These are phyloP conservation scores for Cataglyphis rosenhaueri DNA, from an alignment of 2,888 invertebrate genomes.

Conservation along the genomic window DNA sequence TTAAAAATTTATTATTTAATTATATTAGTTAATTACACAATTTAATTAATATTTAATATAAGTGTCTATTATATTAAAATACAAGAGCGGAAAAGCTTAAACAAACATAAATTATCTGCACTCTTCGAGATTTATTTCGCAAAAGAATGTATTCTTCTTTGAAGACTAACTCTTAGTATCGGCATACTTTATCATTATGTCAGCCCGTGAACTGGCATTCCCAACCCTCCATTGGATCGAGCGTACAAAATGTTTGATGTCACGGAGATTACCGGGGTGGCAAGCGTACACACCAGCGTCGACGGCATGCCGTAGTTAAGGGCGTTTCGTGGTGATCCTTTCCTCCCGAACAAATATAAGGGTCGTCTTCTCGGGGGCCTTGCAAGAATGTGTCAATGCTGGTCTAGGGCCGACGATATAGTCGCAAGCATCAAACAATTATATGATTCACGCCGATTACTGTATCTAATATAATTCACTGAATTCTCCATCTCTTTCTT, in stretches of 20 bases:
- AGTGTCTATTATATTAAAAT: neutral
- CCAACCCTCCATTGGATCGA: conserved; percentile 2
- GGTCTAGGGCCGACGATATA: conserved; percentile 5
- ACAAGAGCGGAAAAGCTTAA: neutral
- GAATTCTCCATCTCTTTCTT: neutral
- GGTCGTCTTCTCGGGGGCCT: conserved; percentile 43
- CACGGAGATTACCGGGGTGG: conserved; percentile 53
- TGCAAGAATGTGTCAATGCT: conserved; percentile 38
- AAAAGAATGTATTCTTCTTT: conserved; percentile 27
- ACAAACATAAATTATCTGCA: conserved; percentile 5
- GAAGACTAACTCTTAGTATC: conserved; percentile 33
- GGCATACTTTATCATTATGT: conserved; percentile 46
- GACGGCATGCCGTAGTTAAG: conserved; percentile 54
- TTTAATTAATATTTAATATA: neutral
- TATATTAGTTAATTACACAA: neutral
- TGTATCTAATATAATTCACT: conserved; percentile 27
- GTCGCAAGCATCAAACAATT: conserved; percentile 52
- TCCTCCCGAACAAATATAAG: conserved; percentile 52
- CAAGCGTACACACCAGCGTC: conserved; percentile 43
- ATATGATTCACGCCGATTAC: conserved; percentile 56
- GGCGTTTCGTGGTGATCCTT: conserved; percentile 55
- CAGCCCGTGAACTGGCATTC: conserved; percentile 16
- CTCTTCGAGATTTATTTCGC: neutral
- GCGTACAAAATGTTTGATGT: conserved; percentile 51
- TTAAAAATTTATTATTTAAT: neutral